Evolutionary conservation across 2,888 invertebrate genomes (phyloP).

Genomic region (Lepidochitona cinerea): DNA sequence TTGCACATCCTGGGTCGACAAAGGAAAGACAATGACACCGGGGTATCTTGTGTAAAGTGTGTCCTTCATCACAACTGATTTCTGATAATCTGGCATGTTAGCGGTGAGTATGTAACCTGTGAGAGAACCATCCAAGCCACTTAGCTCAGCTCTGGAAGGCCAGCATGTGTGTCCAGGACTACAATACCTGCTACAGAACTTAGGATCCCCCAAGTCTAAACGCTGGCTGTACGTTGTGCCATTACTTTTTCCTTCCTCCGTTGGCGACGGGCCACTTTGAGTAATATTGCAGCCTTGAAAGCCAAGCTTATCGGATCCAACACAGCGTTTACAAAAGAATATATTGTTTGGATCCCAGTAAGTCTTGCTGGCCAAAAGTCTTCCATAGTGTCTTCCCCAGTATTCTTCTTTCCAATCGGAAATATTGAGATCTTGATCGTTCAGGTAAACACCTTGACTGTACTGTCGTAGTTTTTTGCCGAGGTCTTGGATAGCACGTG

Average conservation of each 20-base stretch:
- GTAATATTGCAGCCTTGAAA: not conserved
- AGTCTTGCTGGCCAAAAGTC: not conserved
- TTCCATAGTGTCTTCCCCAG: not conserved
- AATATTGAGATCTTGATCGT: not conserved
- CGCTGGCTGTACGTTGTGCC: not conserved
- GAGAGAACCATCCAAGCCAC: not conserved
- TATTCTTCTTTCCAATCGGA: not conserved
- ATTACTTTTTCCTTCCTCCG: not conserved
- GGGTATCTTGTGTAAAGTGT: constrained; percentile 9
- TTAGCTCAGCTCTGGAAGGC: not conserved
- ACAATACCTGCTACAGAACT: not conserved
- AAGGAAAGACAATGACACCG: constrained; percentile 8
- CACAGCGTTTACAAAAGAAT: not conserved
- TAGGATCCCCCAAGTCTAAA: not conserved
- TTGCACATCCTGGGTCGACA: constrained; percentile 10
- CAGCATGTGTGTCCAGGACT: not conserved
- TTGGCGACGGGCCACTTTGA: not conserved
- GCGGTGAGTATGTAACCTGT: not conserved
- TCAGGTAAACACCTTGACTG: not conserved
- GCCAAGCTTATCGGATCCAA: not conserved
- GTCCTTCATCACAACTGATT: constrained; percentile 13
- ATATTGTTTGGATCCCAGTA: not conserved
- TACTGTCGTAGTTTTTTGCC: not conserved
- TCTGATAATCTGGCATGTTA: not conserved
- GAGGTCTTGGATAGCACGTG: not conserved